These are phyloP conservation scores for Ophion obscuratus DNA, from an alignment of 2,888 invertebrate species.

Conservation along the genomic window DNA sequence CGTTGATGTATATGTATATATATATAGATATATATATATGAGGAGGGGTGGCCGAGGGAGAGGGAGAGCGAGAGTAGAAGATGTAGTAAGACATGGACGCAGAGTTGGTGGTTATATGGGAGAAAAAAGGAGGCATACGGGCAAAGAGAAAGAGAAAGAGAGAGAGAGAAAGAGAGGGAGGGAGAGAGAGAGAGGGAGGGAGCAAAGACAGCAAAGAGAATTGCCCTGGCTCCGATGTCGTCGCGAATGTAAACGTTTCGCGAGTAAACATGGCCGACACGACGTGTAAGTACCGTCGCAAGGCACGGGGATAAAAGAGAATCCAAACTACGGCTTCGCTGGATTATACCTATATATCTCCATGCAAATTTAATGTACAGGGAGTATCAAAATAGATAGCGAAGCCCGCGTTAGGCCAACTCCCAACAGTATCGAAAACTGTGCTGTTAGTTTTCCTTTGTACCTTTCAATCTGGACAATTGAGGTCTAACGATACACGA, in stretches of 20 bases:
- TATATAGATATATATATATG: neutral
- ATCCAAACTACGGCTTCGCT: conserved; percentile 35
- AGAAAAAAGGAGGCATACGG: too few species aligned
- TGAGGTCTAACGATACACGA: too few species aligned
- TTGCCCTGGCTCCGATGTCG: conserved; percentile 56
- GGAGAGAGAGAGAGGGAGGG: neutral
- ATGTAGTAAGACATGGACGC: too few species aligned
- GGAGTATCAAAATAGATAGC: neutral
- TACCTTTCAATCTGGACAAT: neutral
- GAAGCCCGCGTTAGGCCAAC: neutral
- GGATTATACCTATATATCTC: neutral
- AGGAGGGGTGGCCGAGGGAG: conserved; percentile 6
- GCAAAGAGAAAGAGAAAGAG: neutral
- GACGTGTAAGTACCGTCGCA: conserved; percentile 50
- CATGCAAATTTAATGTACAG: conserved; percentile 14
- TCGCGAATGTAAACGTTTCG: conserved; percentile 64
- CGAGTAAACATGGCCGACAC: conserved; percentile 63
- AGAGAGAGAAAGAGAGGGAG: neutral
- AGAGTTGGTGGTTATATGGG: too few species aligned
- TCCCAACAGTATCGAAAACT: neutral
- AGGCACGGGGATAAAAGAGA: conserved; percentile 54
- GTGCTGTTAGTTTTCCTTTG: too few species aligned
- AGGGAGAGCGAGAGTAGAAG: neutral
- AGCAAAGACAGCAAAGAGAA: conserved; percentile 53
- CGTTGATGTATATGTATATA: neutral